phyloP scores from a whole-genome alignment of 2,888 invertebrate genomes.

The Thalpophila matura region DNA sequence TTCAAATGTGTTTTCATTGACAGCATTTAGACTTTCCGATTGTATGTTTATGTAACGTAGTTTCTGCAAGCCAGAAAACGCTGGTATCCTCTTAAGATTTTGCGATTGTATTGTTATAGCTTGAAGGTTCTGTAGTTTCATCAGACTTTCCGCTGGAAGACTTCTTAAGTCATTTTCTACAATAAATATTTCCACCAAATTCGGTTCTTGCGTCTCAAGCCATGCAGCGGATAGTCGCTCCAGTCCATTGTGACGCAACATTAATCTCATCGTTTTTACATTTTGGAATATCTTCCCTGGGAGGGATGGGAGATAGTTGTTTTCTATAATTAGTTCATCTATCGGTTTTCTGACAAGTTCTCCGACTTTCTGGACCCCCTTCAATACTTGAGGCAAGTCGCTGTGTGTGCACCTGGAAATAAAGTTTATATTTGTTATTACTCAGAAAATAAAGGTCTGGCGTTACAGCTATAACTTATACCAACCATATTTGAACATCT shows the following conservation, averaged over 20 bases:
- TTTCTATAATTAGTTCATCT: constrained; percentile 96
- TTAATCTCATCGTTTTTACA: constrained; percentile 94
- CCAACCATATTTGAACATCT: constrained; percentile 96
- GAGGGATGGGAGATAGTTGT: constrained; percentile 96
- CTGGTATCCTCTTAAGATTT: constrained; percentile 93
- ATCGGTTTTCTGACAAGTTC: constrained; percentile 93
- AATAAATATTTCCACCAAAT: constrained; percentile 95
- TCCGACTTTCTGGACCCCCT: constrained; percentile 93
- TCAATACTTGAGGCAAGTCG: constrained; percentile 94
- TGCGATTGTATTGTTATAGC: constrained; percentile 96
- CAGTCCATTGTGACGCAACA: constrained; percentile 95
- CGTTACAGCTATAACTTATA: constrained; percentile 14
- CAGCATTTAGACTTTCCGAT: constrained; percentile 92
- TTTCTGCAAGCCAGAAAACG: constrained; percentile 93
- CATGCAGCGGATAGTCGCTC: constrained; percentile 95
- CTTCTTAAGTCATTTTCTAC: constrained; percentile 96
- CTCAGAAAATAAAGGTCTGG: background rate
- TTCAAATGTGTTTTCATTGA: constrained; percentile 93
- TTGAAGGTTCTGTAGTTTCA: constrained; percentile 94
- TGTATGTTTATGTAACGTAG: constrained; percentile 94
- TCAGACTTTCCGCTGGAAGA: constrained; percentile 94
- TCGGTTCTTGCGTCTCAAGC: constrained; percentile 94
- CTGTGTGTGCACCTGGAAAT: constrained; percentile 96
- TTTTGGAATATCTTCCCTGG: constrained; percentile 95
- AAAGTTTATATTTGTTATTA: background rate